Conservation (phyloP, 2,113 vertebrate species). For the Haemorhous mexicanus region DNA sequence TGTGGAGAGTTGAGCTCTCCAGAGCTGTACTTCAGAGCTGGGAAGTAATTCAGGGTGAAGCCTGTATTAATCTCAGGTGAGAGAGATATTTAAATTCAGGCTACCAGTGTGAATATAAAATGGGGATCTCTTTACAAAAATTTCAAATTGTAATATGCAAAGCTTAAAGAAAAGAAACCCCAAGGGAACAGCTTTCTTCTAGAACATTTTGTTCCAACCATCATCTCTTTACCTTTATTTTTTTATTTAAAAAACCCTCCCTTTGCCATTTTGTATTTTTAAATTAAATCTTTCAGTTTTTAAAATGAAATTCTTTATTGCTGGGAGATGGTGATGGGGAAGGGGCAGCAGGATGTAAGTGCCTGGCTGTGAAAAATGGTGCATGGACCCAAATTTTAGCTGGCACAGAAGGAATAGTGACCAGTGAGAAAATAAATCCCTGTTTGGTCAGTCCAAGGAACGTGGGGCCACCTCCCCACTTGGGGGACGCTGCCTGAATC, state of each 20-base stretch:
- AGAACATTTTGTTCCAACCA: conserved; percentile 68
- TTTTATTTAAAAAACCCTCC: conserved; percentile 63
- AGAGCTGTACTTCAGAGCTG: conserved; percentile 73
- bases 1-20: conserved; percentile 70
- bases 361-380: not conserved
- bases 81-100: conserved; percentile 72
- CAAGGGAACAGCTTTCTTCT: conserved; percentile 67
- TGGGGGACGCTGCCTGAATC: not conserved
- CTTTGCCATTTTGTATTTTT: conserved; percentile 65
- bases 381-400: not conserved
- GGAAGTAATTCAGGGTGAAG: conserved; percentile 75
- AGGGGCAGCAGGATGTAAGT: not conserved
- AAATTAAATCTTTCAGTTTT: conserved; percentile 68
- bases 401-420: not conserved
- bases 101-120: conserved; percentile 72
- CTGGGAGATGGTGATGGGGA: not conserved
- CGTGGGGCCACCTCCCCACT: not conserved
- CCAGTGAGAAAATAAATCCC: not conserved
- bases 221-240: conserved; percentile 53
- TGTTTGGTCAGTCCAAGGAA: not conserved
- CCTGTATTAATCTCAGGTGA: conserved; percentile 74
- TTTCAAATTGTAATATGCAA: conserved; percentile 75
- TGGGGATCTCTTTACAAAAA: conserved; percentile 70
- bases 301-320: conserved; percentile 58
- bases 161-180: conserved; percentile 63